These are phyloP conservation scores for Plagiodera versicolora DNA, from an alignment of 2,888 invertebrate species.

Conservation along the genomic window DNA sequence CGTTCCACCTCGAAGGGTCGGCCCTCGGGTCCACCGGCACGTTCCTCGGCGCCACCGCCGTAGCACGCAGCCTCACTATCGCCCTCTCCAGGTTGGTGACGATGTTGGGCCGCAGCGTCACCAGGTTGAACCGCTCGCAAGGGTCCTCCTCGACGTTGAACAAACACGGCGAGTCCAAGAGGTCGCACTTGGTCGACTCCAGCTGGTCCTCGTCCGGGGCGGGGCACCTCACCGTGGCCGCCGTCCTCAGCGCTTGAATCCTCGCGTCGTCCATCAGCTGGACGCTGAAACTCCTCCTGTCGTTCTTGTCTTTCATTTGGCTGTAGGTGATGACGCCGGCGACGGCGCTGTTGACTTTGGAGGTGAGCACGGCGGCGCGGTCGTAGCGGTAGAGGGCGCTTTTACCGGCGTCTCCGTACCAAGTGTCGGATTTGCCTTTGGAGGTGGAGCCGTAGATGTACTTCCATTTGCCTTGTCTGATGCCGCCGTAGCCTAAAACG, in stretches of 20 bases:
- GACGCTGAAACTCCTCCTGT: constrained; percentile 31
- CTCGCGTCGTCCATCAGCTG: constrained; percentile 38
- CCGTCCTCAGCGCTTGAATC: constrained; percentile 40
- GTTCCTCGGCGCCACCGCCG: constrained; percentile 55
- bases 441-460: constrained; percentile 61
- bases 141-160: constrained; percentile 58
- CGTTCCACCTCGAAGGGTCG: constrained; percentile 59
- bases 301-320: constrained; percentile 53
- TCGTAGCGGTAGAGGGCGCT: constrained; percentile 51
- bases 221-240: constrained; percentile 45
- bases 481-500: constrained; percentile 59
- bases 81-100: constrained; percentile 54
- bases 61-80: constrained; percentile 52
- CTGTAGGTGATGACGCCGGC: constrained; percentile 55
- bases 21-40: constrained; percentile 54
- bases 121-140: constrained; percentile 58
- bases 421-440: constrained; percentile 47
- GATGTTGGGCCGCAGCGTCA: constrained; percentile 50
- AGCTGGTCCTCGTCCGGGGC: constrained; percentile 38
- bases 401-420: constrained; percentile 56
- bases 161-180: constrained; percentile 54
- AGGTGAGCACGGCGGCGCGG: constrained; percentile 53
- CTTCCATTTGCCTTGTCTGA: constrained; percentile 65
- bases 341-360: constrained; percentile 55
- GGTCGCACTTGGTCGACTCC: constrained; percentile 44